These are phyloP conservation scores for Caenorhabditis tropicalis DNA, from an alignment of 1,140 invertebrate species.

Conservation along the genomic window DNA sequence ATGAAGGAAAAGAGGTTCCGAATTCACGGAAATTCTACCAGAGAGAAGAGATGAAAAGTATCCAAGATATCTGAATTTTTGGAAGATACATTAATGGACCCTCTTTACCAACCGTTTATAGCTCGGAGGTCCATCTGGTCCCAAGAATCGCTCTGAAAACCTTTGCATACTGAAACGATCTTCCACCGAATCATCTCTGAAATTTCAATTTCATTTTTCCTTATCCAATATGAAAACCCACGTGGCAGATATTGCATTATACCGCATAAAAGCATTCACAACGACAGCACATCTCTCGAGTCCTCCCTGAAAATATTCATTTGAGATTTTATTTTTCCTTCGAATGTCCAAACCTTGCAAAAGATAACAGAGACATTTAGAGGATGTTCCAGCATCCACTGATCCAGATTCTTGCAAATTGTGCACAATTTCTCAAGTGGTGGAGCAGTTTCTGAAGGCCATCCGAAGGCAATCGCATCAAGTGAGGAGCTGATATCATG, in stretches of 20 bases:
- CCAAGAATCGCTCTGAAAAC: slow-evolving; percentile 86
- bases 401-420: slow-evolving; percentile 89
- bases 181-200: slow-evolving; percentile 83
- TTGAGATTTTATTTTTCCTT: not conserved
- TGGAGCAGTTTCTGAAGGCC: slow-evolving; percentile 78
- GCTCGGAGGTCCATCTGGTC: slow-evolving; percentile 82
- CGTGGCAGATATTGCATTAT: slow-evolving; percentile 87
- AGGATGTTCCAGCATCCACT: slow-evolving; percentile 82
- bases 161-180: slow-evolving; percentile 89
- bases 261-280: slow-evolving; percentile 90
- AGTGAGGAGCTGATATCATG: slow-evolving; percentile 76
- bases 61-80: slow-evolving; percentile 80
- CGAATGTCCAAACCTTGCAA: slow-evolving; percentile 77
- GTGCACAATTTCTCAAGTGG: slow-evolving; percentile 86
- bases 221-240: slow-evolving; percentile 60
- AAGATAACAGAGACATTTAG: slow-evolving; percentile 86
- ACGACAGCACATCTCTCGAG: slow-evolving; percentile 84
- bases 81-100: not conserved
- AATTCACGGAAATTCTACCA: slow-evolving; percentile 85
- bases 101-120: slow-evolving; percentile 87
- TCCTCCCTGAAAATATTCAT: slow-evolving; percentile 73
- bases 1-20: slow-evolving; percentile 83
- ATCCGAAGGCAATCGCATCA: slow-evolving; percentile 39
- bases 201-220: slow-evolving; percentile 59
- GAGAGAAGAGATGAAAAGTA: slow-evolving; percentile 89